These are phyloP conservation scores for Arenaria interpres DNA, from an alignment of 2,113 vertebrate genomes.

Conservation along the genomic window DNA sequence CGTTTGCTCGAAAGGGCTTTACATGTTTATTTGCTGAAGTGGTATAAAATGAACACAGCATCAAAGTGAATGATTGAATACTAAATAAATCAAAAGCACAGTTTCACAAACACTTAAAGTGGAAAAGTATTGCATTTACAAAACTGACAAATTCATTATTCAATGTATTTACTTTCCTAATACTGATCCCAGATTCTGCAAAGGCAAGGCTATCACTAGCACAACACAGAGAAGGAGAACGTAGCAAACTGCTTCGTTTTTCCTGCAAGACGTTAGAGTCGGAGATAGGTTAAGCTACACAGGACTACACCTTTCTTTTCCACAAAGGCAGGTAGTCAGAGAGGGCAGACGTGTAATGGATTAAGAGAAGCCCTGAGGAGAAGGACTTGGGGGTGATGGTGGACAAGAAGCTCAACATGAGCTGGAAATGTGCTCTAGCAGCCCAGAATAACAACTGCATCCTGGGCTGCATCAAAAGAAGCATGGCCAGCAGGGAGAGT, in stretches of 20 bases:
- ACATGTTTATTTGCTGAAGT: background rate
- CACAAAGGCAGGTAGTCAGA: background rate
- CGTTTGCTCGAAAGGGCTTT: background rate
- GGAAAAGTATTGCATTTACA: background rate
- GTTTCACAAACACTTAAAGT: background rate
- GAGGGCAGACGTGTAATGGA: background rate
- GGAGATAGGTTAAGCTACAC: background rate
- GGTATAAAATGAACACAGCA: background rate
- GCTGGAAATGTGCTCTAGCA: too few relatives aligned
- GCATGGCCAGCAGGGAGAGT: too few relatives aligned
- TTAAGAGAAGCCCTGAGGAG: too few relatives aligned
- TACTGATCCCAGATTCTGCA: background rate
- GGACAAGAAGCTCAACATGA: too few relatives aligned
- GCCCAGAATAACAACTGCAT: too few relatives aligned
- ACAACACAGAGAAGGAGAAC: background rate
- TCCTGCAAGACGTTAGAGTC: background rate
- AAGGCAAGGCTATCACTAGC: background rate
- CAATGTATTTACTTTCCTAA: background rate
- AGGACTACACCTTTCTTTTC: background rate
- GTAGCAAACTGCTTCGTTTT: background rate
- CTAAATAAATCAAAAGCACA: constrained; percentile 2
- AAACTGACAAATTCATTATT: background rate
- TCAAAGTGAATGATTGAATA: background rate
- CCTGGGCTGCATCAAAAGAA: too few relatives aligned
- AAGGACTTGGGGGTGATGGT: too few relatives aligned